phyloP scores from a whole-genome alignment of 2,113 vertebrate species.

The Haliaeetus leucogaster region DNA sequence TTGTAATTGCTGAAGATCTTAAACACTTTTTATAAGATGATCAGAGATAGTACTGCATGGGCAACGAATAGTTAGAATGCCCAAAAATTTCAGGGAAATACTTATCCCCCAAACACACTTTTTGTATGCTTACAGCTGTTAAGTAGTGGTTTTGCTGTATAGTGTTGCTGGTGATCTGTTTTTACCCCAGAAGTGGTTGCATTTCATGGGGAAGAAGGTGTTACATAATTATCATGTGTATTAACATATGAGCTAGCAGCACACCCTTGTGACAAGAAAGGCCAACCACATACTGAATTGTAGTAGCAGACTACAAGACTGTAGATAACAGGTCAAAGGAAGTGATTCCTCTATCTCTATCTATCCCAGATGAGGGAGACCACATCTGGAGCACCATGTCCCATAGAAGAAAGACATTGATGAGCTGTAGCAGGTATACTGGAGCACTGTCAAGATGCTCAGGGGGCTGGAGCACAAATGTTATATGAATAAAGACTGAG shows the following conservation, averaged over 20 bases:
- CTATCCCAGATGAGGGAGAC: not conserved
- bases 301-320: not conserved
- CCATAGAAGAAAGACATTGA: not conserved
- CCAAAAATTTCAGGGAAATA: not conserved
- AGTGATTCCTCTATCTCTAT: not conserved
- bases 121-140: not conserved
- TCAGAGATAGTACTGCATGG: not conserved
- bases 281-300: not conserved
- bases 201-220: not conserved
- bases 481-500: not conserved
- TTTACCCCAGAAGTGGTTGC: not conserved
- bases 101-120: not conserved
- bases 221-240: not conserved
- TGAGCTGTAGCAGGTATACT: not conserved
- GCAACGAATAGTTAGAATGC: not conserved
- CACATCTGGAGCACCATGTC: not conserved
- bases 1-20: not conserved
- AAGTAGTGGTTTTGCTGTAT: not conserved
- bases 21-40: not conserved
- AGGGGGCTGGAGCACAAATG: not conserved
- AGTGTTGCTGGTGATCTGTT: not conserved
- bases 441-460: not conserved
- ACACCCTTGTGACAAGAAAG: not conserved
- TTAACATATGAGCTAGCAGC: not conserved
- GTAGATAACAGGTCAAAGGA: not conserved